Base-by-base conservation (phyloP, 2,113 vertebrate genomes). In the Verasper variegatus region DNA sequence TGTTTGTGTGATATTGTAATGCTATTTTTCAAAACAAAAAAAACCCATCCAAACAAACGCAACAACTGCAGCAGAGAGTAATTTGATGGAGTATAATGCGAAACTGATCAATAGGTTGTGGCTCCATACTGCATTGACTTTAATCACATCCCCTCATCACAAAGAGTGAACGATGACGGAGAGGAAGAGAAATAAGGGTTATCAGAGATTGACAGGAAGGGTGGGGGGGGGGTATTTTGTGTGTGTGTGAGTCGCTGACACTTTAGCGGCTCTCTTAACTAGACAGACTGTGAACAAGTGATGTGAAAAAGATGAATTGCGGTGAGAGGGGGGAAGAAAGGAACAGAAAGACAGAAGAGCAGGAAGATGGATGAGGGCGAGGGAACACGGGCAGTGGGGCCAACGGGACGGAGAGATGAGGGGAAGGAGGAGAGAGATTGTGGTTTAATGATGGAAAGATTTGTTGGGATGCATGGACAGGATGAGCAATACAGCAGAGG, bases 361-460 rank as follows among this genome's bases (percentile, higher is more conserved):
- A 68, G 54, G 31, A 74, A 82, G 85, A 90, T 79, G 73, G 80
- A 90, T 86, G 80, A 74, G 27, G 12, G 18, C 71, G n/a, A 55
- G 63, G 24, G 63, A 69, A 47, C 10, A 49, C 81, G 73, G 74
- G 69, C 66, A 64, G 71, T 12, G 10, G 27, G 85, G 75, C 79
- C 80, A 85, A 69, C 51, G 65, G 51, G 62, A 87, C 77, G 81
- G 83, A 83, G 71, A 63, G 70, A 74, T 74, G 47, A 74, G 47
- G 47, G 47, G 47, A 77, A 35, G 68, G 69, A 86, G 80, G 67
- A 74, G 54, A 83, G 71, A 88, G 78, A 88, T 68, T 47, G 70
- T 62, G 80, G 82, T 77, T 85, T 86, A 86, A 88, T 86, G 83
- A 87, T 83, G 63, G 86, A 84, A 74, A 82, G 88, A 86, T 76